phyloP scores from a whole-genome alignment of 2,888 invertebrate species.

The Prosopocoilus inquinatus region DNA sequence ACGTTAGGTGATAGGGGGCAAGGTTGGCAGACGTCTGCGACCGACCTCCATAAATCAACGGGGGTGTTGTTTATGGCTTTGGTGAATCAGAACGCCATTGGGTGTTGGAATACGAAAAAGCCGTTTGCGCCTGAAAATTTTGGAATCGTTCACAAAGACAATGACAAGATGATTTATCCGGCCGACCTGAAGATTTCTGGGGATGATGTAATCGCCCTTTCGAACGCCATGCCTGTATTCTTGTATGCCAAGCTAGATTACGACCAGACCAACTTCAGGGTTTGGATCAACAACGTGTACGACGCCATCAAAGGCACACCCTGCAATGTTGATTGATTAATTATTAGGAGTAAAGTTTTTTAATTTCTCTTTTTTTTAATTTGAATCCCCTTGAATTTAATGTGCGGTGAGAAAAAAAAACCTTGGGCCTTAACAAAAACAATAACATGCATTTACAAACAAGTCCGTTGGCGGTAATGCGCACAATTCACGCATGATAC shows the following conservation, averaged over 20 bases:
- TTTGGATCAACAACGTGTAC: conserved; percentile 54
- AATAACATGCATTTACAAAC: no score
- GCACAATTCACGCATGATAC: no score
- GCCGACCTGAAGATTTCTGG: conserved; percentile 64
- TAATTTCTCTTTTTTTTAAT: no score
- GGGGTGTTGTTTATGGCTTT: conserved; percentile 69
- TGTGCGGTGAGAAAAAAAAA: no score
- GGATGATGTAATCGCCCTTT: conserved; percentile 65
- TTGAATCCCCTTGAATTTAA: no score
- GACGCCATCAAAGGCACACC: conserved; percentile 49
- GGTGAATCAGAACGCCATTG: conserved; percentile 67
- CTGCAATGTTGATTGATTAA: conserved; percentile 1
- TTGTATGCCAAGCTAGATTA: conserved; percentile 62
- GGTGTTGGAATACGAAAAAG: conserved; percentile 69
- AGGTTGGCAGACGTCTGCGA: conserved; percentile 67
- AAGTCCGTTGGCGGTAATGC: no score
- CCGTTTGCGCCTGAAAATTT: conserved; percentile 55
- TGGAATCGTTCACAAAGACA: conserved; percentile 60
- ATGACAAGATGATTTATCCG: conserved; percentile 67
- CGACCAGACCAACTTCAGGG: conserved; percentile 62
- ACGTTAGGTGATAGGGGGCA: conserved; percentile 65
- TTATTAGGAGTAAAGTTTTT: no score
- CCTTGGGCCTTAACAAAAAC: no score
- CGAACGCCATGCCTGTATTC: conserved; percentile 66
- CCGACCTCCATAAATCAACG: conserved; percentile 60